Base-by-base conservation (phyloP, 2,797 vertebrate genomes). In the Erpetoichthys calabaricus region DNA sequence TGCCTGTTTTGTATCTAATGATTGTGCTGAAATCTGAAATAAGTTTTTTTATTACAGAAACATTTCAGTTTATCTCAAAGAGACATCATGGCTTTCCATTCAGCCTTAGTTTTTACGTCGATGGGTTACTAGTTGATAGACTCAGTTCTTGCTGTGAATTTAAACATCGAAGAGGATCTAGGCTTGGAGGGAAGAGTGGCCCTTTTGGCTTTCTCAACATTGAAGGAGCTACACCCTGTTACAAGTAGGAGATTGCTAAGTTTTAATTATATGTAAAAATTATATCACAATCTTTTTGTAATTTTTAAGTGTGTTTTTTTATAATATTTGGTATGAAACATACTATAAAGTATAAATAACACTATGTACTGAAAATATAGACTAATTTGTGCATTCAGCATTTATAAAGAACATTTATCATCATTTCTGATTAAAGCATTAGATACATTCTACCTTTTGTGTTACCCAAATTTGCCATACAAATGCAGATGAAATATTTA, bases 61-160 rank as follows among this genome's bases (percentile, higher is more conserved):
- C 65, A 1, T 97, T 98, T 73, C 89, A 87, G 73, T 91, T 98
- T 25, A 57, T 80, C 64, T 99, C 94, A 3, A 87, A 79, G 59
- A 82, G 94, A 8, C 92, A 97, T 73, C 69, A 78, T 0, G 92
- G 94, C 5, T 99, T 92, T 69, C 94, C 95, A 0, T 99, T 99
- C 83, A 97, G 95, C 70, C 79, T 99, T 72, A 97, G 93, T 8
- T 94, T 97, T 73, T 96, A 80, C 68, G 75, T 97, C 65, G 94
- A 95, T 0, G 91, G 91, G 52, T 77, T 97, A 2, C 92, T 91
- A 69, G 87, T 93, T 52, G 89, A 92, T 67, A 84, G 95, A 44
- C 70, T 98, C 62, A 99, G 94, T 74, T 94, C 91, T 42, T 99
- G 95, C 80, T 99, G 95, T 3, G 94, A 99, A 80, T 96, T 88